These are phyloP conservation scores for Parambassis ranga DNA, from an alignment of 2,797 vertebrate genomes.

Conservation along the genomic window DNA sequence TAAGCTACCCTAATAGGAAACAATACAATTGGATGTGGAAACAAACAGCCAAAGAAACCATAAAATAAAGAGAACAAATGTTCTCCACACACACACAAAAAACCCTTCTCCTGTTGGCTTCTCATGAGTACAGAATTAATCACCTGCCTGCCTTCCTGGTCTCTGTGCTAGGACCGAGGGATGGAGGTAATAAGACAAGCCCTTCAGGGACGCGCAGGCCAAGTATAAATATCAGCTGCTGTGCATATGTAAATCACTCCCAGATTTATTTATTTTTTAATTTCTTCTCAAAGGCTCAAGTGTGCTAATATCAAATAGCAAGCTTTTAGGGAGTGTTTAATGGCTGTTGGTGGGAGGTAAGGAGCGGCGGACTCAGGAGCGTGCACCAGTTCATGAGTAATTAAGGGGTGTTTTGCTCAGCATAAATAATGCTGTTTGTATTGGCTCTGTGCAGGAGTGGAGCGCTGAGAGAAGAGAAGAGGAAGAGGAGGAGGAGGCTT, in stretches of 20 bases:
- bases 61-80: slow-evolving; percentile 42
- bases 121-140: slow-evolving; percentile 98
- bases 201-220: slow-evolving; percentile 91
- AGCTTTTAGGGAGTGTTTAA: slow-evolving; percentile 99
- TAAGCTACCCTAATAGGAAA: slow-evolving; percentile 33
- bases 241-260: slow-evolving; percentile 98
- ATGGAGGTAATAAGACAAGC: slow-evolving; percentile 98
- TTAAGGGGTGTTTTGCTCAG: slow-evolving; percentile 99
- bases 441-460: slow-evolving; percentile 89
- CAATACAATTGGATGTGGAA: slow-evolving; percentile 46
- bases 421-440: slow-evolving; percentile 99
- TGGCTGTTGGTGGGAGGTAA: slow-evolving; percentile 96
- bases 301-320: slow-evolving; percentile 98
- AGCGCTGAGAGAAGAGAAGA: slow-evolving; percentile 66
- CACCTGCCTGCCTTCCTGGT: slow-evolving; percentile 93
- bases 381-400: slow-evolving; percentile 96
- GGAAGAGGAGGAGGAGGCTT: slow-evolving; percentile 60
- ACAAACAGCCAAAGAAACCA: slow-evolving; percentile 41
- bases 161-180: slow-evolving; percentile 93
- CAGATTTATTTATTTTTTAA: slow-evolving; percentile 82
- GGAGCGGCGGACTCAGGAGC: slow-evolving; percentile 86
- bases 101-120: slow-evolving; percentile 87
- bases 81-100: slow-evolving; percentile 14
- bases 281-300: slow-evolving; percentile 87
- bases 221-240: slow-evolving; percentile 98